phyloP scores from a whole-genome alignment of 1,140 invertebrate genomes.

The Pissodes strobi region DNA sequence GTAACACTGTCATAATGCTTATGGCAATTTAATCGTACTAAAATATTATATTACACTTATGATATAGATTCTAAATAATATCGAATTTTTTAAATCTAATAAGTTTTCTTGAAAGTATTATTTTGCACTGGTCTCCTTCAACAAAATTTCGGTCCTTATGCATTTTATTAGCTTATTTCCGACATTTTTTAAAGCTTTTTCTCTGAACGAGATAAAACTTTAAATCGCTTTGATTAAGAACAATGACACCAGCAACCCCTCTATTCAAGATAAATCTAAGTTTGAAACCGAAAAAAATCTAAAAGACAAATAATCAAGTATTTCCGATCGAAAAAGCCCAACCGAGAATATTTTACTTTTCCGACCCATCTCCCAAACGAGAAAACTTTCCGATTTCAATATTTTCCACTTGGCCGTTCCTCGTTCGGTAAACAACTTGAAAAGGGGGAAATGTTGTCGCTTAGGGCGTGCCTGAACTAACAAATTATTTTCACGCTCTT shows the following conservation, averaged over 20 bases:
- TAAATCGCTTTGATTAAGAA: background rate
- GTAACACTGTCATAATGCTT: too few relatives aligned
- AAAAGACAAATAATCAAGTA: background rate
- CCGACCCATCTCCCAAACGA: conserved; percentile 15
- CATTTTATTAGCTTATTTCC: background rate
- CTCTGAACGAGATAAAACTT: conserved; percentile 1
- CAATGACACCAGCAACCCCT: background rate
- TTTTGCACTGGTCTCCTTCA: too few relatives aligned
- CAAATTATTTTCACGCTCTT: conserved; percentile 16
- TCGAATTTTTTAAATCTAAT: too few relatives aligned
- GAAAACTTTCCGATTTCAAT: conserved; percentile 23
- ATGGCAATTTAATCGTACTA: too few relatives aligned
- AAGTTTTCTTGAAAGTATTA: too few relatives aligned
- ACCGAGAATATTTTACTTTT: background rate
- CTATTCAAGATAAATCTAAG: background rate
- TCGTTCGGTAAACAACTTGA: conserved; percentile 6
- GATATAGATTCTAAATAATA: too few relatives aligned
- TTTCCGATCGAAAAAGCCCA: background rate
- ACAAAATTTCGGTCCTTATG: background rate
- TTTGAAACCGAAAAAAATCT: background rate
- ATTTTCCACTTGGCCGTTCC: conserved; percentile 12
- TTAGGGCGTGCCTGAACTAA: conserved; percentile 11
- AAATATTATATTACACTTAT: too few relatives aligned
- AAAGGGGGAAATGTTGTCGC: conserved; percentile 13
- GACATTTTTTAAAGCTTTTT: background rate